Evolutionary conservation across 2,888 invertebrate genomes (phyloP).

Genomic region (Conomelus anceps): DNA sequence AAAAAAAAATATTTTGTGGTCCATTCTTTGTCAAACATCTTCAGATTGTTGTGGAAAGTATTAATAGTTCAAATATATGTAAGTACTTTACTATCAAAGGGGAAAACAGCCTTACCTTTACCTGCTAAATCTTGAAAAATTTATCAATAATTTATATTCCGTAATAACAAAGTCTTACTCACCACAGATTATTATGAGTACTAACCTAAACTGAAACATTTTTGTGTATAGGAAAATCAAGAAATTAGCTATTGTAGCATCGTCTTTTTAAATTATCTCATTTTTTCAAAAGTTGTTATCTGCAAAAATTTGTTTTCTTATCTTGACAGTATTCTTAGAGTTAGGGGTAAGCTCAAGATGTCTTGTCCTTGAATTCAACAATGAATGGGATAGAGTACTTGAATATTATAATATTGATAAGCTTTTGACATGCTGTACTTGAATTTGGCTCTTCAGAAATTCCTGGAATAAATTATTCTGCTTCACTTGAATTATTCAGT

Average conservation of each 20-base stretch:
- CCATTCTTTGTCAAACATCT: background rate
- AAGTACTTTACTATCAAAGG: background rate
- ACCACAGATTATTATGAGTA: background rate
- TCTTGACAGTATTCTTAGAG: background rate
- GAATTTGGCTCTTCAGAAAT: background rate
- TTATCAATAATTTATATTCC: background rate
- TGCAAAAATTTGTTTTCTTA: background rate
- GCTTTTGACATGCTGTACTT: background rate
- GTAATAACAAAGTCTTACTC: background rate
- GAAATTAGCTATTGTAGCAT: background rate
- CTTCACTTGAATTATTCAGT: background rate
- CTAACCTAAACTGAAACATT: background rate
- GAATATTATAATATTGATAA: background rate
- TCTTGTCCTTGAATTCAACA: background rate
- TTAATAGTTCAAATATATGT: background rate
- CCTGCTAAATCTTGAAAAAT: background rate
- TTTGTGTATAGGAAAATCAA: background rate
- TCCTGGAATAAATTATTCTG: background rate
- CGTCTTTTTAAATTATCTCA: background rate
- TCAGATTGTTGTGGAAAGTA: background rate
- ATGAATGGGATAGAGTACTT: too few relatives aligned
- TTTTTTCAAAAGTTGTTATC: background rate
- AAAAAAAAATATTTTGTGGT: too few relatives aligned
- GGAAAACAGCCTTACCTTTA: background rate
- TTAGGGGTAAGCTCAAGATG: background rate